Evolutionary conservation across 2,797 vertebrate genomes (phyloP), one percentile per base, ranked within the genome.

Genomic region (Peromyscus eremicus): DNA sequence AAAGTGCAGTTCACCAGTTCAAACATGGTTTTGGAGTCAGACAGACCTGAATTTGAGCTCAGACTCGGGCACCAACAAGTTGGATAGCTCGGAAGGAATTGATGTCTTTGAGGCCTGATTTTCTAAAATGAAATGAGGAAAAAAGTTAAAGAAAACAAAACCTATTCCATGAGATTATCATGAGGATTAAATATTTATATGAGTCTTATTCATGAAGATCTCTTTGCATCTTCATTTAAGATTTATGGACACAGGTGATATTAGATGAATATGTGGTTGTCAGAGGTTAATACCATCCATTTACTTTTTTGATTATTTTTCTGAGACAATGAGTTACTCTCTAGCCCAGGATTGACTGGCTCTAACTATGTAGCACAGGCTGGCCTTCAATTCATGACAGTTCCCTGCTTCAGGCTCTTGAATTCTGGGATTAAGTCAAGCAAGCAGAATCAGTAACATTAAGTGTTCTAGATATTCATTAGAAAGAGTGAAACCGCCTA

Each of bases 211-310:
- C 70, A 84, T 49, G n/a, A 95, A 75, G 71, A 43, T 4, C 37
- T 95, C 79, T 57, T 75, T 91, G 95, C 75, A 76, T 3, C 2
- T 75, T 62, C 52, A 29, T 66, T 95, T 94, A 77, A 85, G 73
- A 88, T 40, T 40, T 84, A 46, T 40, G 34, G n/a, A 13, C 37
- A 89, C 12, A 62, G 75, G 32, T 14, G 8, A 40, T 85, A 85
- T 37, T 25, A 83, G 46, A 49, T 75, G 27, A 27, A 77, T 55
- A 13, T 14, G 17, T 80, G 29, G 21, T 64, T 49, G 75, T 79
- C 66, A 81, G n/a, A 71, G 27, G 37, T 19, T 64, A 84, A 84
- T 46, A 21, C 3, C 19, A 64, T 55, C 27, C 23, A 46, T 86
- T 92, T 71, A 34, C 9, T 66, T 96, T 95, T 83, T 55, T 40